Base-by-base conservation (phyloP, 2,113 vertebrate genomes). In the Stigmatopora argus region DNA sequence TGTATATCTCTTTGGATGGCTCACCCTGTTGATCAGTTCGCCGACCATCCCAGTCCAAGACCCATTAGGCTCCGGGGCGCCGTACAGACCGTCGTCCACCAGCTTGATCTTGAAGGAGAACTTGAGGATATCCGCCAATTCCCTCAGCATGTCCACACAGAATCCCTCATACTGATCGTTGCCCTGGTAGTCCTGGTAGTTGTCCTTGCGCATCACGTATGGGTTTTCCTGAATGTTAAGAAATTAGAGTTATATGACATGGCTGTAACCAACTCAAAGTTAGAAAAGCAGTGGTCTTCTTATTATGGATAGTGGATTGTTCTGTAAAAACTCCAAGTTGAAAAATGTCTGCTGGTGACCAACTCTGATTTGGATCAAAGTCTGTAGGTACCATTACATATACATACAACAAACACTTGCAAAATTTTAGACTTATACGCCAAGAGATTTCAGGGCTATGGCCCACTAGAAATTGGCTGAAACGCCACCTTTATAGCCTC, bases 31-130 rank as follows among this genome's bases (percentile, higher is more conserved):
- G 87, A 97, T 96, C 69, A 98, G 93, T 81, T 98, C 96, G 60
- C 94, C 96, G 47, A 98, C 96, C 95, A 98, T 96, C 63, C 96
- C 95, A 0, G 95, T 97, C 95, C 96, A 98, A 68, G 95, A 96
- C 58, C 96, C 95, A 0, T 98, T 97, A 79, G 94, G 91, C 68
- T 98, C 95, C 0, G 96, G 96, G 0, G 95, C 96, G 0, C 95
- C 96, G 0, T 97, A 98, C 7, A 96, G 87, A 26, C 94, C 95
- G 0, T 98, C 96, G 49, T 96, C 94, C 82, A 97, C 96, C 87
- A 98, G 85, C 34, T 94, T 94, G 83, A 98, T 93, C 77, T 88
- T 92, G 83, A 93, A 98, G 52, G 93, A 94, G 89, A 97, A 98
- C 70, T 95, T 94, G 59, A 97, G 91, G 62, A 94, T 92, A 80